Conservation (phyloP, 1,140 invertebrate genomes). For the Melitaea cinxia region DNA sequence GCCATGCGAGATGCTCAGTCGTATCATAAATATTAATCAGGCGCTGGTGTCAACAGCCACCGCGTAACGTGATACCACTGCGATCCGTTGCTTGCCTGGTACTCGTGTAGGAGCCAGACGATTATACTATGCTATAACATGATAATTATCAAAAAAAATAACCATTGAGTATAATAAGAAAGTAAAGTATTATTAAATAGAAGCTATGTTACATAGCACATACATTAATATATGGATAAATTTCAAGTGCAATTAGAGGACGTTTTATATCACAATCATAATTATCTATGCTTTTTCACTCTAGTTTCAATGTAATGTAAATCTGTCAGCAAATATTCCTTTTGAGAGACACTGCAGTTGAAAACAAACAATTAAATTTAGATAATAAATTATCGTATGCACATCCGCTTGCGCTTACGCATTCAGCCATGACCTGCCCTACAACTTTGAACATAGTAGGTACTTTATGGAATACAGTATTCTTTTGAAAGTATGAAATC, state of each 20-base stretch:
- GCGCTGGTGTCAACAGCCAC: slow-evolving; percentile 81
- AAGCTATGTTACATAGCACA: background rate
- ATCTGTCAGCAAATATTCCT: slow-evolving; percentile 2
- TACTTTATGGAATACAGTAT: background rate
- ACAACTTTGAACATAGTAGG: slow-evolving; percentile 38
- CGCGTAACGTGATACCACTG: slow-evolving; percentile 78
- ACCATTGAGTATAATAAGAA: background rate
- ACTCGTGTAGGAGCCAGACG: slow-evolving; percentile 60
- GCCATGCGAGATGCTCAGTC: slow-evolving; percentile 79
- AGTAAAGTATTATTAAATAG: background rate
- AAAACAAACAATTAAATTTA: slow-evolving; percentile 50
- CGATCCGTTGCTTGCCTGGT: slow-evolving; percentile 75
- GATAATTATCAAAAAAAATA: slow-evolving; percentile 17
- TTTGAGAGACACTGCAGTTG: background rate
- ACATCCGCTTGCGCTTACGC: slow-evolving; percentile 75
- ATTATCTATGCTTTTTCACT: slow-evolving; percentile 1
- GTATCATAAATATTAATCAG: slow-evolving; percentile 82
- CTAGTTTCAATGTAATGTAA: slow-evolving; percentile 5
- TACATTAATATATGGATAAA: background rate
- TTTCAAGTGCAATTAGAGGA: background rate
- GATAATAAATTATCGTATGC: slow-evolving; percentile 71
- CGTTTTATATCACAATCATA: slow-evolving; percentile 1
- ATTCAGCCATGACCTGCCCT: slow-evolving; percentile 78
- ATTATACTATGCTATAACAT: slow-evolving; percentile 26
- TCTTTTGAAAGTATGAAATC: background rate